These are phyloP conservation scores for Sesia bembeciformis DNA, from an alignment of 2,888 invertebrate species.

Conservation along the genomic window DNA sequence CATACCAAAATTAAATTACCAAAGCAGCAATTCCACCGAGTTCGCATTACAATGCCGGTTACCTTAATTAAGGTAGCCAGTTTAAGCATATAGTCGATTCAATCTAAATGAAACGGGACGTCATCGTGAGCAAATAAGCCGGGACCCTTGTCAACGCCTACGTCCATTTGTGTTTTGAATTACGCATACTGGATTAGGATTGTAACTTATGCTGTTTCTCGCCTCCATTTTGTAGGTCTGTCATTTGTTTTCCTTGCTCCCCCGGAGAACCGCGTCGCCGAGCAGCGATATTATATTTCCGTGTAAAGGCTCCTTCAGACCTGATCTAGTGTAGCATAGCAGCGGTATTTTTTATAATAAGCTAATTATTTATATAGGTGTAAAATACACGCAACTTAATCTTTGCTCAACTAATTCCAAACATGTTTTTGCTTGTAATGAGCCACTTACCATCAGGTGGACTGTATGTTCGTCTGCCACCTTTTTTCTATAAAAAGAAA, in stretches of 20 bases:
- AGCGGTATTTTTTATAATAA: too few species aligned
- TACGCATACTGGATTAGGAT: background rate
- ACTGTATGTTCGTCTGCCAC: background rate
- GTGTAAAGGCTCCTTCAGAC: too few species aligned
- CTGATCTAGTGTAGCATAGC: too few species aligned
- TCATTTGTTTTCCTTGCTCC: too few species aligned
- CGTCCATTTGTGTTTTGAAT: background rate
- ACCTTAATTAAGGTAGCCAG: constrained; percentile 28
- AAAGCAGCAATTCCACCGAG: constrained; percentile 10
- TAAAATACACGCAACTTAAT: too few species aligned
- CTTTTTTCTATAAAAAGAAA: background rate
- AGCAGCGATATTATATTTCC: too few species aligned
- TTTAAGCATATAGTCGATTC: constrained; percentile 19
- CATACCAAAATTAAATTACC: background rate
- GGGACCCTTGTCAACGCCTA: constrained; percentile 26
- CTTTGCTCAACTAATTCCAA: too few species aligned
- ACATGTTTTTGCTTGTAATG: too few species aligned
- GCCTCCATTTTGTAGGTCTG: background rate
- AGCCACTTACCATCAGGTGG: background rate
- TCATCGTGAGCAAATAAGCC: constrained; percentile 25
- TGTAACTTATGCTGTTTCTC: background rate
- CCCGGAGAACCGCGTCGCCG: too few species aligned
- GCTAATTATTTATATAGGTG: too few species aligned
- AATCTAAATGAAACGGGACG: constrained; percentile 20
- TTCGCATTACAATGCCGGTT: constrained; percentile 18